Conservation (phyloP, 2,797 vertebrate species). For the Monodelphis domestica region DNA sequence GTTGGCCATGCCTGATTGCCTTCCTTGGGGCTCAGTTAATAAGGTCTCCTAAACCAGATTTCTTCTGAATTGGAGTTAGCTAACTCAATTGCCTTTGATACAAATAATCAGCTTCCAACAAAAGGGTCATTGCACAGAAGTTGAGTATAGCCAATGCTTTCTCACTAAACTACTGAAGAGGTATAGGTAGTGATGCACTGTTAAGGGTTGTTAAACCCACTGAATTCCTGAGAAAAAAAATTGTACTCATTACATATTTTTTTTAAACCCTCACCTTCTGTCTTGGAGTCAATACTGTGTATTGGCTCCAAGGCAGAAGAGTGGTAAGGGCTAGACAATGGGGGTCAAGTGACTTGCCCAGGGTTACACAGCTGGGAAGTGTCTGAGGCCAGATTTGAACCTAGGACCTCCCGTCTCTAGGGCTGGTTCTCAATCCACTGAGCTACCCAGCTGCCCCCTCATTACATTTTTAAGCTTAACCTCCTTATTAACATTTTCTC, state of each 20-base stretch:
- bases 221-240: neutral
- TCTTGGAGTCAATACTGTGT: too few relatives aligned
- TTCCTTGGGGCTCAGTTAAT: neutral
- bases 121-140: neutral
- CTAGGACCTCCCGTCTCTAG: too few relatives aligned
- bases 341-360: too few relatives aligned
- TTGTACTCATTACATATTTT: neutral
- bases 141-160: neutral
- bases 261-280: too few relatives aligned
- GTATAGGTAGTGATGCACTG: neutral
- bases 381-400: too few relatives aligned
- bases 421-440: too few relatives aligned
- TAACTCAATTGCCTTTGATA: neutral
- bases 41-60: neutral
- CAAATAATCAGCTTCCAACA: neutral
- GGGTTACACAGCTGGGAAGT: too few relatives aligned
- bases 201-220: neutral
- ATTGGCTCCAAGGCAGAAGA: too few relatives aligned
- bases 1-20: neutral
- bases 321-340: too few relatives aligned
- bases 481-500: neutral
- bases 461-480: neutral
- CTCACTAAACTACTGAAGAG: neutral
- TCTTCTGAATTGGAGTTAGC: neutral
- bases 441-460: too few relatives aligned